These are phyloP conservation scores for Microctenopoma steveboyesi DNA, from an alignment of 2,797 vertebrate species.

Conservation along the genomic window DNA sequence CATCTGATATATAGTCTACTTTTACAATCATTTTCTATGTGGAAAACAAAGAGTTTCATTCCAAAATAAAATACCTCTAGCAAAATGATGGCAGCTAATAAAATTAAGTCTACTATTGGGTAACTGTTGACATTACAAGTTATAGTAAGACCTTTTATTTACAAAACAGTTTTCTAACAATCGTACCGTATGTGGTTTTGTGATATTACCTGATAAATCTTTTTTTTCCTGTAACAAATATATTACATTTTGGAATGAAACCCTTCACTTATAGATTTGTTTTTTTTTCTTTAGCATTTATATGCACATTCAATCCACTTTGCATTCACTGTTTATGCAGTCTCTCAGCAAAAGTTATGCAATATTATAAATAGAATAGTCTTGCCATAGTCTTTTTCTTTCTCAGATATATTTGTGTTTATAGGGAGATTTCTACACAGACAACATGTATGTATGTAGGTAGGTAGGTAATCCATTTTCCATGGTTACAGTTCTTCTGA, in stretches of 20 bases:
- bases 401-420: slow-evolving; percentile 70
- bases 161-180: slow-evolving; percentile 61
- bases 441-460: slow-evolving; percentile 48
- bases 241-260: slow-evolving; percentile 76
- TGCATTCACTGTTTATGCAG: slow-evolving; percentile 63
- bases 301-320: slow-evolving; percentile 74
- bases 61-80: slow-evolving; percentile 65
- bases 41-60: slow-evolving; percentile 77
- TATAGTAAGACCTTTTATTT: slow-evolving; percentile 52
- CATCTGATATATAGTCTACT: slow-evolving; percentile 67
- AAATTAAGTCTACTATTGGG: slow-evolving; percentile 61
- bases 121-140: slow-evolving; percentile 43
- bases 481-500: slow-evolving; percentile 91
- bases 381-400: slow-evolving; percentile 61
- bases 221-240: slow-evolving; percentile 37
- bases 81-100: slow-evolving; percentile 63
- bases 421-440: slow-evolving; percentile 68
- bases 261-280: slow-evolving; percentile 53
- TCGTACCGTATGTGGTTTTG: slow-evolving; percentile 28
- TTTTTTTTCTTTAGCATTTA: slow-evolving; percentile 51
- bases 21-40: slow-evolving; percentile 76
- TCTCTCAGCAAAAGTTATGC: slow-evolving; percentile 56
- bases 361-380: slow-evolving; percentile 56
- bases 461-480: slow-evolving; percentile 38
- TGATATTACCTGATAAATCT: slow-evolving; percentile 42